Percentiles rank a stretch among this genome's conserved stretches.
phyloP scores from a whole-genome alignment of 1,140 invertebrate species.

The Drosophila bocqueti region DNA sequence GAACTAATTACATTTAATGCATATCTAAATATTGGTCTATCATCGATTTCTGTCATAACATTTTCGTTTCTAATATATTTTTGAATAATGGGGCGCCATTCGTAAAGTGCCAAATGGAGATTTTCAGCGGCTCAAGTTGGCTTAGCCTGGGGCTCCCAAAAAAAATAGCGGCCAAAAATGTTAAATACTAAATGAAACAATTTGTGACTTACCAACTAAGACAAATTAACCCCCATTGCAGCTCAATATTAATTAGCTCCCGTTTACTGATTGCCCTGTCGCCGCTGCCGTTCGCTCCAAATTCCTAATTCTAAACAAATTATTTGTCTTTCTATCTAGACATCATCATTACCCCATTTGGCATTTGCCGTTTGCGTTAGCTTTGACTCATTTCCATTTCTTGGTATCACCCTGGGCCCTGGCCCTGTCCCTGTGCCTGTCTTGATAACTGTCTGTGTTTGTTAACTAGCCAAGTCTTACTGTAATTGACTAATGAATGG shows the following conservation, averaged over 20 bases:
- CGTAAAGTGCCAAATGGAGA: slow-evolving; percentile 57
- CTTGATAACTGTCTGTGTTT: slow-evolving; percentile 43
- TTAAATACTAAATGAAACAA: slow-evolving; percentile 61
- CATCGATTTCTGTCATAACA: slow-evolving; percentile 67
- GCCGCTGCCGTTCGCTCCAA: slow-evolving; percentile 5
- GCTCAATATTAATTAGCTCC: slow-evolving; percentile 50
- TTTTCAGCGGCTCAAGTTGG: slow-evolving; percentile 38
- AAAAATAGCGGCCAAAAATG: slow-evolving; percentile 1
- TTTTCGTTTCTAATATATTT: slow-evolving; percentile 12
- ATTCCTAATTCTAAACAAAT: slow-evolving; percentile 36
- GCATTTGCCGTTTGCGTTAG: neutral
- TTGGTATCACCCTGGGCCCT: slow-evolving; percentile 9
- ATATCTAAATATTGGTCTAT: slow-evolving; percentile 43
- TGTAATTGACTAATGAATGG: slow-evolving; percentile 72
- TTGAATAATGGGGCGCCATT: slow-evolving; percentile 74
- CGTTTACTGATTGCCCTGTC: slow-evolving; percentile 39
- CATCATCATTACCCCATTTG: slow-evolving; percentile 34
- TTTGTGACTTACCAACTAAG: slow-evolving; percentile 75
- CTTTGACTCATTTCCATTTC: slow-evolving; percentile 65
- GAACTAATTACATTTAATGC: slow-evolving; percentile 66
- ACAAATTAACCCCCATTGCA: slow-evolving; percentile 64
- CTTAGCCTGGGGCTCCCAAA: slow-evolving; percentile 28
- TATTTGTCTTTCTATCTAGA: slow-evolving; percentile 43
- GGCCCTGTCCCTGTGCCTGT: slow-evolving; percentile 16
- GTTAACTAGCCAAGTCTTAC: slow-evolving; percentile 54